Evolutionary conservation across 2,888 invertebrate species (phyloP).

Genomic region (Orthosia gracilis): DNA sequence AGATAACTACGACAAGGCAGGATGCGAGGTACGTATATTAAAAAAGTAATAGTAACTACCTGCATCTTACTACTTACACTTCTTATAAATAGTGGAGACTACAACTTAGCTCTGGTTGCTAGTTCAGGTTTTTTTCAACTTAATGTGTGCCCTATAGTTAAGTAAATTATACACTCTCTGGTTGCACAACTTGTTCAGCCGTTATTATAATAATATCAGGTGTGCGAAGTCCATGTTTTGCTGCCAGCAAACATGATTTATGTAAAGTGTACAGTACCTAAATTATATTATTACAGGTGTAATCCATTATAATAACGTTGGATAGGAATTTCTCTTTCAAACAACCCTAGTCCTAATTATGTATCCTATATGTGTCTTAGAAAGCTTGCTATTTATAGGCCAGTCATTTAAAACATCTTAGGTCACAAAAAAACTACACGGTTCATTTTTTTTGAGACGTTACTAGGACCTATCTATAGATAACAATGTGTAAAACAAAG

Average conservation of each 20-base stretch:
- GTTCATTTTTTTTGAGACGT: no score
- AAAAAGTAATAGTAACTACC: neutral
- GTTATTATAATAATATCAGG: constrained; percentile 37
- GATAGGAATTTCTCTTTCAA: constrained; percentile 10
- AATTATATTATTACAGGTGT: neutral
- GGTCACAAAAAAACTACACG: no score
- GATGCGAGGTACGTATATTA: neutral
- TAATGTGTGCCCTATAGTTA: neutral
- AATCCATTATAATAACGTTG: neutral
- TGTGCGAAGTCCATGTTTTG: neutral
- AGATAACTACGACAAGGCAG: no score
- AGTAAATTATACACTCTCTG: neutral
- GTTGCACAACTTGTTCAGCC: constrained; percentile 6
- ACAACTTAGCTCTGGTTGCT: neutral
- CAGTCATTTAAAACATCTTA: no score
- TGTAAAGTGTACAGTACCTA: no score
- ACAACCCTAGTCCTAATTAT: no score
- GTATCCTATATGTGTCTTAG: no score
- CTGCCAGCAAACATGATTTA: constrained; percentile 13
- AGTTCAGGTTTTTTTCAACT: constrained; percentile 17
- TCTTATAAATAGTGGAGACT: neutral
- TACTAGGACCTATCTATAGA: neutral
- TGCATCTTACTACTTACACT: neutral
- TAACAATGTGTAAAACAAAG: neutral
- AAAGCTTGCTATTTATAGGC: no score